These are phyloP conservation scores for Epinephelus lanceolatus DNA, from an alignment of 2,113 vertebrate species.

Conservation along the genomic window DNA sequence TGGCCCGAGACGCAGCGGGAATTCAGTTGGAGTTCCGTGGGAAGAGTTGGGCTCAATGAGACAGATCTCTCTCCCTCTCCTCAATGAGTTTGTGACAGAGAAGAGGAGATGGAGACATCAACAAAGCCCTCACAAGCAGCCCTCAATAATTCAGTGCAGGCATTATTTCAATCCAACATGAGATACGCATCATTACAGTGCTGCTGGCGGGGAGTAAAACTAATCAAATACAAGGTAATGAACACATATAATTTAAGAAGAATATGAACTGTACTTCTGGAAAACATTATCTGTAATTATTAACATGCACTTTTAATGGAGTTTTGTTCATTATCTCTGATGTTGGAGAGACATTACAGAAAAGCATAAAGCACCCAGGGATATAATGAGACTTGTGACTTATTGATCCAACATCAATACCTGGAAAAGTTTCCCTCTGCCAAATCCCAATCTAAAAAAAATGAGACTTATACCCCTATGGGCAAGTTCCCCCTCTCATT, in stretches of 20 bases:
- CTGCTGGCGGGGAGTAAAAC: slow-evolving; percentile 14
- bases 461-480: neutral
- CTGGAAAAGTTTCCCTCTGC: slow-evolving; percentile 29
- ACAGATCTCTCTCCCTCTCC: slow-evolving; percentile 49
- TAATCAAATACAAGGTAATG: slow-evolving; percentile 24
- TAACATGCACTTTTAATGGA: slow-evolving; percentile 27
- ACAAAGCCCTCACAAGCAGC: slow-evolving; percentile 30
- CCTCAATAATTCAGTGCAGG: slow-evolving; percentile 33
- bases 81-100: slow-evolving; percentile 46
- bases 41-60: slow-evolving; percentile 69
- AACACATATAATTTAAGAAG: slow-evolving; percentile 8
- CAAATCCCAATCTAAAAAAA: slow-evolving; percentile 26
- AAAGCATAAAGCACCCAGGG: neutral
- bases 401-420: slow-evolving; percentile 39
- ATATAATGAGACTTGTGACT: slow-evolving; percentile 1
- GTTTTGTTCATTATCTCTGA: slow-evolving; percentile 27
- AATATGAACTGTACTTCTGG: slow-evolving; percentile 17
- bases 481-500: slow-evolving; percentile 2
- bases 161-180: slow-evolving; percentile 31
- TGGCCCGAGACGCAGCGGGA: slow-evolving; percentile 67
- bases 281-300: slow-evolving; percentile 45
- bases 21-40: slow-evolving; percentile 71
- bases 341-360: slow-evolving; percentile 14
- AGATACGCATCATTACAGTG: slow-evolving; percentile 28
- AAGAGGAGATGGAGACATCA: slow-evolving; percentile 49